A percentile compares a stretch with the other conserved stretches of the same genome.
Evolutionary conservation across 2,888 invertebrate genomes (phyloP).

Genomic region (Chironomus riparius): DNA sequence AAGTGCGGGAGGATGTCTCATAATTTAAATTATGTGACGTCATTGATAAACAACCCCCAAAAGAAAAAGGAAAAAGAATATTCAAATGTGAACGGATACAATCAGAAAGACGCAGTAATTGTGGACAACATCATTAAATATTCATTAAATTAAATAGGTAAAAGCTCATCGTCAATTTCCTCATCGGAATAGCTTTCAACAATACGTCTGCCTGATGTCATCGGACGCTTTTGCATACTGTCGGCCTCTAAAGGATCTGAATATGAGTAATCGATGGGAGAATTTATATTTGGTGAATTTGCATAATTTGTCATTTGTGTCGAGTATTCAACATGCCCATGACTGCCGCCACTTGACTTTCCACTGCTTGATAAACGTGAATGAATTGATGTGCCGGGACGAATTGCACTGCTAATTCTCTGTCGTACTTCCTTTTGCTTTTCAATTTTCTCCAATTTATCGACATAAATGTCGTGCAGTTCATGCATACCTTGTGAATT

Average conservation of each 20-base stretch:
- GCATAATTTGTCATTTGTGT: background rate
- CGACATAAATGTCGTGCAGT: constrained; percentile 66
- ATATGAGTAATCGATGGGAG: constrained; percentile 30
- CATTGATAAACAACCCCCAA: too few relatives aligned
- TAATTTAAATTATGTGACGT: too few relatives aligned
- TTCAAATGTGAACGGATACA: too few relatives aligned
- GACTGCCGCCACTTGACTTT: constrained; percentile 10
- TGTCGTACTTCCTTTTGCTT: constrained; percentile 36
- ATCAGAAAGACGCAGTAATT: too few relatives aligned
- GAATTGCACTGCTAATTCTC: constrained; percentile 34
- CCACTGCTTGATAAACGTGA: constrained; percentile 9
- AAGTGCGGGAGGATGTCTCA: too few relatives aligned
- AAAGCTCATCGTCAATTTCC: constrained; percentile 18
- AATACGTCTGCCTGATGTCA: constrained; percentile 14
- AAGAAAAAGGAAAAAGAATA: too few relatives aligned
- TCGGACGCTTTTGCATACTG: constrained; percentile 9
- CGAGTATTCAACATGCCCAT: background rate
- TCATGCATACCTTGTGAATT: constrained; percentile 73
- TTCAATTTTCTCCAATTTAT: constrained; percentile 67
- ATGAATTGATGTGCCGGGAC: constrained; percentile 5
- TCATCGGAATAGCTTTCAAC: constrained; percentile 26
- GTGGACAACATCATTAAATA: background rate
- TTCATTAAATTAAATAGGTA: constrained; percentile 15
- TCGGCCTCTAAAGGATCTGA: constrained; percentile 38
- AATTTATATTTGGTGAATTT: constrained; percentile 15